Base-by-base conservation (phyloP, 2,888 invertebrate genomes). In the Drosophila mimica region DNA sequence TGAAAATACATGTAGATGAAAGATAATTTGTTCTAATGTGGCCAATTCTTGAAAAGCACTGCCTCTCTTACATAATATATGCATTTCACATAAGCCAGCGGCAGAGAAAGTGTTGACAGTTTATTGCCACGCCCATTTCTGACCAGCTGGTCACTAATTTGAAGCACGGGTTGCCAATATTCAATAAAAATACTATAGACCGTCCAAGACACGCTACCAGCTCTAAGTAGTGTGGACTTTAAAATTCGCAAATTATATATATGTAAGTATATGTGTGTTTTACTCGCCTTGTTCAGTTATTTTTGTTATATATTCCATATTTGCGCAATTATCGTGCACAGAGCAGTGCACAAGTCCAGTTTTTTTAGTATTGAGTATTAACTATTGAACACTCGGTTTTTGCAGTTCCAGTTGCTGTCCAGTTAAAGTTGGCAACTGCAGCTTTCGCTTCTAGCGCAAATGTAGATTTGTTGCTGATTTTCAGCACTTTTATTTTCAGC, bases 241-340 rank as follows among this genome's bases (percentile, higher is more conserved):
- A 40, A 30, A 43, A 56, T 17, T 36, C 17, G 49, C 33, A 51
- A 43, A 38, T 38, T 13, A 28, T 30, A 38, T 13, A 28, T 30
- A 38, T 56, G 30, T 28, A 28, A 38, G 33, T 64, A 48, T 74
- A 58, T 66, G 33, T 66, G 33, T 56, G 54, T 33, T 54, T 59
- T 62, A 46, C 66, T 70, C 76, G 89, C 81, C 89, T 84, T 71
- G 68, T 73, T 79, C 63, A 76, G 60, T 56, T 61, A 75, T 79
- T 74, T 73, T 72, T 60, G 34, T 36, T 51, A 60, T 79, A 53
- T 49, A 43, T 73, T 68, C 58, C 61, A 46, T 34, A 78, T 84
- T 85, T 87, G 86, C 90, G 86, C 86, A 87, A 87, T 86, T 87
- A 82, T 84, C 70, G 73, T 65, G 64, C 66, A 70, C 64, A 78